phyloP scores from a whole-genome alignment of 1,140 invertebrate genomes.

The Coenobita brevimanus region DNA sequence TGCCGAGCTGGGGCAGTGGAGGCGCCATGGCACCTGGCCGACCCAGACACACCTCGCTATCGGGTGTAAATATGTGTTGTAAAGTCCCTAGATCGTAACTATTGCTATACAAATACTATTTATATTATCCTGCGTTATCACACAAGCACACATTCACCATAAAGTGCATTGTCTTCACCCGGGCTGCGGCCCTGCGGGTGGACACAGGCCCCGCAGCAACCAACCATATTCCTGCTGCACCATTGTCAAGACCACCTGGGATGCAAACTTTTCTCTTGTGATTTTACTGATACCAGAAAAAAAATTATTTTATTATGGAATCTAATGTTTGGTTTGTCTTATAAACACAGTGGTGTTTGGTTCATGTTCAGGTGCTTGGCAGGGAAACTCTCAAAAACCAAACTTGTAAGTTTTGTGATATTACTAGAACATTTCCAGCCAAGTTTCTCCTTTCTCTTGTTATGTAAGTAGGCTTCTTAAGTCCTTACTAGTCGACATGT shows the following conservation, averaged over 20 bases:
- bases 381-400: constrained; percentile 37
- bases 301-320: constrained; percentile 56
- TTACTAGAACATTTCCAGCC: constrained; percentile 41
- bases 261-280: constrained; percentile 63
- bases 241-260: constrained; percentile 46
- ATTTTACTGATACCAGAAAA: constrained; percentile 42
- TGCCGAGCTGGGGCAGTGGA: constrained; percentile 37
- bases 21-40: not conserved
- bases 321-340: constrained; percentile 46
- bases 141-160: constrained; percentile 66
- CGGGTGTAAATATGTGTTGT: constrained; percentile 65
- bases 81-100: constrained; percentile 65
- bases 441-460: constrained; percentile 49
- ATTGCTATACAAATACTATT: constrained; percentile 67
- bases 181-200: not conserved
- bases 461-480: constrained; percentile 61
- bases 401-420: constrained; percentile 44
- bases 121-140: constrained; percentile 67
- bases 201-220: constrained; percentile 38
- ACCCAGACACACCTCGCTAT: constrained; percentile 40
- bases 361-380: constrained; percentile 50
- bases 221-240: constrained; percentile 39
- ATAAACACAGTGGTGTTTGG: constrained; percentile 60
- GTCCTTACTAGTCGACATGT: constrained; percentile 69
- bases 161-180: constrained; percentile 56